Percentiles rank a stretch among this genome's conserved stretches.
Conservation (phyloP, 2,888 invertebrate genomes). For the Melitaea athalia region DNA sequence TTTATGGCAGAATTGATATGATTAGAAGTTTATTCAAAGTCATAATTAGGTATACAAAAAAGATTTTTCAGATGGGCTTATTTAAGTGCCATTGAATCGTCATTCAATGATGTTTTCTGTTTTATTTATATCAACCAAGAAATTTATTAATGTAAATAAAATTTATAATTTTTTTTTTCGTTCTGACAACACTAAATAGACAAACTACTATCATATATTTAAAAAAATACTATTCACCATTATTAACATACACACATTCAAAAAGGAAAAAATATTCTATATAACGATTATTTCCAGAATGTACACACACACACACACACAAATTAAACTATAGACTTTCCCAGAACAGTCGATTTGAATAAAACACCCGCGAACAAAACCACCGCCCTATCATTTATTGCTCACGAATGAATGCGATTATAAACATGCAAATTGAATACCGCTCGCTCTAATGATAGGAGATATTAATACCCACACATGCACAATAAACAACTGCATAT, state of each 20-base stretch:
- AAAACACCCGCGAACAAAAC: constrained; percentile 41
- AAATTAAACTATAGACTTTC: constrained; percentile 10
- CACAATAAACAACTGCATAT: background rate
- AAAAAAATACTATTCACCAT: background rate
- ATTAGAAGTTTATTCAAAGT: background rate
- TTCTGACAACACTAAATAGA: no score
- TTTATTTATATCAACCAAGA: no score
- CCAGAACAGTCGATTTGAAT: constrained; percentile 29
- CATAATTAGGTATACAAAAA: no score
- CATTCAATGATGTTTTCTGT: no score
- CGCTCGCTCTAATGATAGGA: constrained; percentile 38
- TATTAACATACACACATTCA: constrained; percentile 17
- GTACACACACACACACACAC: background rate
- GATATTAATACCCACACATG: constrained; percentile 13
- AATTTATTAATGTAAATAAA: no score
- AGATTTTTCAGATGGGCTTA: no score
- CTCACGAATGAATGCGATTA: constrained; percentile 46
- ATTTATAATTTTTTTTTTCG: no score
- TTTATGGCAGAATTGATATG: background rate
- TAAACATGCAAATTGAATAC: constrained; percentile 55
- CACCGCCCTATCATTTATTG: constrained; percentile 62
- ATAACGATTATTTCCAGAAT: constrained; percentile 27
- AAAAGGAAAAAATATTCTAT: constrained; percentile 15
- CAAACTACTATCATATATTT: background rate
- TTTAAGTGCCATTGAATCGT: no score